Evolutionary conservation across 2,797 vertebrate genomes (phyloP), one percentile per base, ranked within the genome.

Genomic region (Hemitrygon akajei): DNA sequence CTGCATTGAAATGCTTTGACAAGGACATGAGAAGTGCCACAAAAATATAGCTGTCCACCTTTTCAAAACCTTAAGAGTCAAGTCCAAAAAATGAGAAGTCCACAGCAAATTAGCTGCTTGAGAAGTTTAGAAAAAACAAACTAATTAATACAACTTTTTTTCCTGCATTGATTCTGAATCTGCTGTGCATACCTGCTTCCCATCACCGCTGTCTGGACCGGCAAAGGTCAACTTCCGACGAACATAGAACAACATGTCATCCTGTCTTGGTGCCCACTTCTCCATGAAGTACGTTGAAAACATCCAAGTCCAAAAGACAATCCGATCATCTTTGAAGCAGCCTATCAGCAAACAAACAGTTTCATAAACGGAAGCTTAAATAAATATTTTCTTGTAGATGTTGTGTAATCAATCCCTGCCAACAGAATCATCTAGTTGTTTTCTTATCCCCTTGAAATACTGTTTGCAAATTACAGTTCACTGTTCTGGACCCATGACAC

Each of bases 261-360:
- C 99, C 96, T 99, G 98, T 1, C 98, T 96, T 0, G 98, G 98
- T 0, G 98, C 97, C 97, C 96, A 97, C 94, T 98, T 98, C 97
- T 99, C 99, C 99, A 99, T 99, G 95, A 99, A 99, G 94, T 99
- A 99, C 0, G 98, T 99, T 69, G 99, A 99, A 95, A 99, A 99
- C 98, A 99, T 99, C 98, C 98, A 99, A 0, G 99, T 99, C 99
- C 98, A 99, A 95, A 99, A 99, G 27, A 98, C 99, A 11, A 99
- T 99, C 60, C 99, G 98, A 95, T 99, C 99, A 94, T 99, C 99
- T 95, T 99, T 98, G 95, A 99, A 98, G 94, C 98, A 98, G 0
- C 99, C 99, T 99, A 95, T 86, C 47, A 93, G 37, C 91, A 93
- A 93, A 76, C 73, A 93, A 93, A 93, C 30, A 12, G 11, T 30